Percentiles rank a stretch among this genome's conserved stretches.
phyloP scores from a whole-genome alignment of 2,113 vertebrate species.

The Cettia cetti region DNA sequence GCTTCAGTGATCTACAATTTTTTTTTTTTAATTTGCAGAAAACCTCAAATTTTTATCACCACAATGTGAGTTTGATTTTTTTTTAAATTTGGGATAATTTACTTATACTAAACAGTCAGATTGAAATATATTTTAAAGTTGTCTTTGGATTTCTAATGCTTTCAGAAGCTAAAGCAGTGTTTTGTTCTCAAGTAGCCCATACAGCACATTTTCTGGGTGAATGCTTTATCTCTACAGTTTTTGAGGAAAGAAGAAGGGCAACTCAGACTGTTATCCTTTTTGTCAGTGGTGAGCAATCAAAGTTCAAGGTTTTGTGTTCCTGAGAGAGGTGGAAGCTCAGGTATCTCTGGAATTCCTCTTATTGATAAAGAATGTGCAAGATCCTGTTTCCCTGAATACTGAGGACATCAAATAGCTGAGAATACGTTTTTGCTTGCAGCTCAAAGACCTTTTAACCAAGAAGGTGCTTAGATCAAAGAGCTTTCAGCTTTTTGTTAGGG shows the following conservation, averaged over 20 bases:
- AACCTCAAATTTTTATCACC: background rate
- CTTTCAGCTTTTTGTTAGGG: background rate
- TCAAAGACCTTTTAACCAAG: slow-evolving; percentile 30
- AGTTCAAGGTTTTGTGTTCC: slow-evolving; percentile 35
- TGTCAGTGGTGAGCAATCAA: background rate
- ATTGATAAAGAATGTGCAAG: slow-evolving; percentile 59
- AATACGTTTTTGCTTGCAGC: slow-evolving; percentile 7
- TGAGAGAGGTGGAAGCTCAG: slow-evolving; percentile 12
- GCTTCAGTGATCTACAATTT: background rate
- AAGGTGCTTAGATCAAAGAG: slow-evolving; percentile 8
- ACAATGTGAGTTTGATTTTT: background rate
- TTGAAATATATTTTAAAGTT: background rate
- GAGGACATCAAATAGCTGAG: slow-evolving; percentile 31
- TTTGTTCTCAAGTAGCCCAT: background rate
- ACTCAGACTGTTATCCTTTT: background rate
- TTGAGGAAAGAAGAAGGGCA: background rate
- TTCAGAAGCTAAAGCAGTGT: background rate
- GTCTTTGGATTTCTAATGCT: background rate
- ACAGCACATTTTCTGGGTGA: background rate
- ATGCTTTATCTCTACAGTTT: background rate
- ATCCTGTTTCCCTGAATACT: slow-evolving; percentile 49
- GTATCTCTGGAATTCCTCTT: slow-evolving; percentile 59
- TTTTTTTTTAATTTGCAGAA: background rate
- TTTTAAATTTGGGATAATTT: background rate
- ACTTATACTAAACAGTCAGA: background rate